Evolutionary conservation across 2,797 vertebrate genomes (phyloP).

Genomic region (Chelon labrosus): DNA sequence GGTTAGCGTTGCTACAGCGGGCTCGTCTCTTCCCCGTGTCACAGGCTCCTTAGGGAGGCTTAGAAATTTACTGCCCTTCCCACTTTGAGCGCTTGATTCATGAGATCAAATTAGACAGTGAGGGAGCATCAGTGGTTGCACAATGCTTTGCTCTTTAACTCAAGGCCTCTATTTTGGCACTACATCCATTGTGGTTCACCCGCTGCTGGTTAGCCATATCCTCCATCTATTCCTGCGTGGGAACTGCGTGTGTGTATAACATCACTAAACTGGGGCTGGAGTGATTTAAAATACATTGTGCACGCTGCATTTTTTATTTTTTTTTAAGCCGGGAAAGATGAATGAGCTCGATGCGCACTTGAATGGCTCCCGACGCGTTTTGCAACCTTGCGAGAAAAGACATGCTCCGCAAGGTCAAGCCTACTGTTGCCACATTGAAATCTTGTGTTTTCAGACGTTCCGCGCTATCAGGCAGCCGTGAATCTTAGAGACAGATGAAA

Average conservation of each 20-base stretch:
- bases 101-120: constrained; percentile 80
- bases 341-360: constrained; percentile 18
- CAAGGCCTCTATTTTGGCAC: constrained; percentile 45
- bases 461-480: constrained; percentile 52
- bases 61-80: constrained; percentile 73
- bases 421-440: constrained; percentile 40
- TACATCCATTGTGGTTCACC: constrained; percentile 12
- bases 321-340: neutral
- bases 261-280: neutral
- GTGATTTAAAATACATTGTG: constrained; percentile 13
- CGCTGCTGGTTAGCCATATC: constrained; percentile 26
- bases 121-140: constrained; percentile 64
- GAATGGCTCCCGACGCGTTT: constrained; percentile 21
- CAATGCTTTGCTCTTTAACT: constrained; percentile 66
- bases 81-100: constrained; percentile 76
- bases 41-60: constrained; percentile 58
- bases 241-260: neutral
- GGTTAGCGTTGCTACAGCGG: constrained; percentile 60
- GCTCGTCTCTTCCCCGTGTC: constrained; percentile 64
- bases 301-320: neutral
- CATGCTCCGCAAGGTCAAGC: constrained; percentile 47
- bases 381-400: constrained; percentile 18
- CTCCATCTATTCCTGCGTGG: neutral
- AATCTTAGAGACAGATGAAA: constrained; percentile 64
- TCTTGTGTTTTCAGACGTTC: constrained; percentile 46